A percentile compares a stretch with the other conserved stretches of the same genome.
Conservation (phyloP, 1,140 invertebrate species). For the Tetraneura akinire region DNA sequence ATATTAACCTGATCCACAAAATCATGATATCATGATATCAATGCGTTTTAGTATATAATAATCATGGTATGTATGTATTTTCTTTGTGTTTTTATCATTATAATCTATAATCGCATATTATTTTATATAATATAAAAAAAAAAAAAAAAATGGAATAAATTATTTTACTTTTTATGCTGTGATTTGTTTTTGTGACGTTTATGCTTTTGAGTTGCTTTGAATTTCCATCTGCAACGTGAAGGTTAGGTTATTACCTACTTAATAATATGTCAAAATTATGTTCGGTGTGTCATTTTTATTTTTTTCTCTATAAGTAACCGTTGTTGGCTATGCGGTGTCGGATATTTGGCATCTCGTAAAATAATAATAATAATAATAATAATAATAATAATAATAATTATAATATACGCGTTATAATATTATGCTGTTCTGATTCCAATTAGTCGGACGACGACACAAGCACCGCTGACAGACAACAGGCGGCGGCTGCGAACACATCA, state of each 20-base stretch:
- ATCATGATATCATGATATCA: no score
- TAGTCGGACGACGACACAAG: conserved; percentile 49
- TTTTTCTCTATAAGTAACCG: not conserved
- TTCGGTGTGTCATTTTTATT: not conserved
- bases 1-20: no score
- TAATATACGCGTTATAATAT: conserved; percentile 46
- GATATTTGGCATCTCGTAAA: conserved; percentile 37
- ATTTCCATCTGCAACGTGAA: not conserved
- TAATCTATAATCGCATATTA: no score
- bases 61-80: no score
- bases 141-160: no score
- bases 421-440: conserved; percentile 47
- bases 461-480: conserved; percentile 45
- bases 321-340: no score
- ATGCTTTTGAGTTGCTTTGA: not conserved
- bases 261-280: conserved; percentile 11
- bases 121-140: no score
- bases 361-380: conserved; percentile 33
- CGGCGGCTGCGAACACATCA: not conserved
- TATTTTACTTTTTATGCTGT: no score
- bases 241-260: not conserved
- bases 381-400: conserved; percentile 20
- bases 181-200: not conserved
- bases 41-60: no score
- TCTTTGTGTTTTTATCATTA: no score